Evolutionary conservation across 2,888 invertebrate genomes (phyloP), one percentile per base, ranked within the genome.

Genomic region (Osedax frankpressi): DNA sequence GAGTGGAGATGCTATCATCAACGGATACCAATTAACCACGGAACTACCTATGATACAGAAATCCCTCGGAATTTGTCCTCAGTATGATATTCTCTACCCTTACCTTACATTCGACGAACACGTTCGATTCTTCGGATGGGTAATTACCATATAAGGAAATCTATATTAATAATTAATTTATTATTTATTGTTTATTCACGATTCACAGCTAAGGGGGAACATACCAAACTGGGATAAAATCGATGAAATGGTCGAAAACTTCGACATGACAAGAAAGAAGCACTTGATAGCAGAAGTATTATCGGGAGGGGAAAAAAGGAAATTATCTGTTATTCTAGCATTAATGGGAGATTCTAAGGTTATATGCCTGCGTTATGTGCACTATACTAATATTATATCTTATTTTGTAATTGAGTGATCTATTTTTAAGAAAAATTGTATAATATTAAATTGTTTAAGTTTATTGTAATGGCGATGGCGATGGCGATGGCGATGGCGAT

Each of bases 21-120:
- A 44, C 19, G 44, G 44, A 19, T 44, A 44, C 19, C 44, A 44
- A 19, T 19, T 44, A 44, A 44, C 44, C 44, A 44, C 44, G 19
- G 44, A 44, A 44, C 44, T 44, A 19, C 11, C 11, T 44, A 44
- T 6, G 11, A 44, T 44, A 11, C 44, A 44, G 44, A 44, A 44
- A 19, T 44, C 44, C 6, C 44, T 44, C 30, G 74, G 28, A 27
- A 29, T 70, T 14, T 65, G 44, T 75, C 76, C 78, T 74, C 75
- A 75, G 76, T 71, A 30, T 28, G 67, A 27, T 62, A 72, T 71
- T 72, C 30, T 76, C 76, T 60, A 72, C 73, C 73, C 74, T 76
- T 74, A 59, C 76, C 76, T 44, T 19, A 44, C 44, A 6, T 44
- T 44, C 44, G 44, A 44, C 19, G 44, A 44, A 44, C 44, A 44